Evolutionary conservation across 2,113 vertebrate genomes (phyloP).

Genomic region (Aplodontia rufa): DNA sequence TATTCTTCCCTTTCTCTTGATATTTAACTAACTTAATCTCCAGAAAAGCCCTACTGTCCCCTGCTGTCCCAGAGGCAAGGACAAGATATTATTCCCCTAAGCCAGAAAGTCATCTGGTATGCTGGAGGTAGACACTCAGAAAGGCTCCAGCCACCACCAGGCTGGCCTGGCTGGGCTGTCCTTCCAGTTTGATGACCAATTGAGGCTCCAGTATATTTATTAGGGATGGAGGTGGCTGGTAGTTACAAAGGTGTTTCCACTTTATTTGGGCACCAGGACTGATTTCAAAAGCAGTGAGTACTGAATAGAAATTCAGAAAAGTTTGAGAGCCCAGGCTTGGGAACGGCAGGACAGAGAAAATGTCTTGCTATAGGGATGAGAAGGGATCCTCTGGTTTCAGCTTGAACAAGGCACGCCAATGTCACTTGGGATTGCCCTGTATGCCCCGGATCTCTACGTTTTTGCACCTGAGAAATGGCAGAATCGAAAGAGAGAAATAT

Average conservation of each 20-base stretch:
- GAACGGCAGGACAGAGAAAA: neutral
- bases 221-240: neutral
- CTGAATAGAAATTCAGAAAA: neutral
- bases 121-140: neutral
- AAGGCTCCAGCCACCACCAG: neutral
- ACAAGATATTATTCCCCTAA: neutral
- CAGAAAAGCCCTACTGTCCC: neutral
- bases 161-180: neutral
- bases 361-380: neutral
- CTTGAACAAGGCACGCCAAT: neutral
- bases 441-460: neutral
- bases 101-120: neutral
- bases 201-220: neutral
- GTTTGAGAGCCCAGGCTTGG: neutral
- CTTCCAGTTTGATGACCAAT: neutral
- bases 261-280: neutral
- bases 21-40: neutral
- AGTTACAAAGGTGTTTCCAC: neutral
- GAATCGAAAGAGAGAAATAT: neutral
- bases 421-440: neutral
- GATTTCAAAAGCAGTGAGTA: neutral
- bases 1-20: neutral
- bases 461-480: neutral
- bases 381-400: neutral
- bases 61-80: neutral